Percentiles rank a stretch among this genome's conserved stretches.
Evolutionary conservation across 2,797 vertebrate species (phyloP).

Genomic region (Natrix natrix): DNA sequence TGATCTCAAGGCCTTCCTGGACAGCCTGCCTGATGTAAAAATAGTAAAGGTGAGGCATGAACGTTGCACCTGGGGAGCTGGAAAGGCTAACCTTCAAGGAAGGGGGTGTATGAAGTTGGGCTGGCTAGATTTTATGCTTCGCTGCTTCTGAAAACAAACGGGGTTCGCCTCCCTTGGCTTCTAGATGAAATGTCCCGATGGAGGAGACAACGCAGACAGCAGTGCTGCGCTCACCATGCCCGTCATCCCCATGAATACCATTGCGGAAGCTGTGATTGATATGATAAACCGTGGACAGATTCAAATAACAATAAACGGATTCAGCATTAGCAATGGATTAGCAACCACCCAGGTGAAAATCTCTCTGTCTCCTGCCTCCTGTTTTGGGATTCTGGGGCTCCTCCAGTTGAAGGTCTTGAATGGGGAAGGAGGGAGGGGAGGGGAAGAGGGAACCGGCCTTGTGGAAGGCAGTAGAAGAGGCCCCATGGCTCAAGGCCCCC

Average conservation of each 20-base stretch:
- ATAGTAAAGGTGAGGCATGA: slow-evolving; percentile 88
- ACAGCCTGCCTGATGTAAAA: slow-evolving; percentile 97
- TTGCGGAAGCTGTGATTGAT: slow-evolving; percentile 97
- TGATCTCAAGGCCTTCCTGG: slow-evolving; percentile 96
- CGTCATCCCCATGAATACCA: slow-evolving; percentile 98
- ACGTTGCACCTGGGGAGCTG: background rate
- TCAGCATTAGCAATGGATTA: slow-evolving; percentile 96
- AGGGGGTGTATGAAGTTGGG: background rate
- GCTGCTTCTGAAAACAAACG: background rate
- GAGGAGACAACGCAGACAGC: slow-evolving; percentile 83
- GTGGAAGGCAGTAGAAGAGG: background rate
- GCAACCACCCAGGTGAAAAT: slow-evolving; percentile 93
- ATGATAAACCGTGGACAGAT: slow-evolving; percentile 99
- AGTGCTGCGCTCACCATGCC: slow-evolving; percentile 94
- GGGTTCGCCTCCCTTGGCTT: background rate
- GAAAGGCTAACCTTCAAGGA: background rate
- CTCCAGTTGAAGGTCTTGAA: background rate
- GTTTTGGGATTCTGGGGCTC: background rate
- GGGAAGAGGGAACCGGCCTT: background rate
- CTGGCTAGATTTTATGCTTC: background rate
- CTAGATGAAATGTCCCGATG: slow-evolving; percentile 93
- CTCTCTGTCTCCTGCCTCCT: too few species aligned
- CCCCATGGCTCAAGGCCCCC: background rate
- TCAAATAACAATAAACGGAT: slow-evolving; percentile 97
- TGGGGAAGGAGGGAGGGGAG: too few species aligned